Conservation (phyloP, 1,140 invertebrate species). For the Thaumetopoea pityocampa region DNA sequence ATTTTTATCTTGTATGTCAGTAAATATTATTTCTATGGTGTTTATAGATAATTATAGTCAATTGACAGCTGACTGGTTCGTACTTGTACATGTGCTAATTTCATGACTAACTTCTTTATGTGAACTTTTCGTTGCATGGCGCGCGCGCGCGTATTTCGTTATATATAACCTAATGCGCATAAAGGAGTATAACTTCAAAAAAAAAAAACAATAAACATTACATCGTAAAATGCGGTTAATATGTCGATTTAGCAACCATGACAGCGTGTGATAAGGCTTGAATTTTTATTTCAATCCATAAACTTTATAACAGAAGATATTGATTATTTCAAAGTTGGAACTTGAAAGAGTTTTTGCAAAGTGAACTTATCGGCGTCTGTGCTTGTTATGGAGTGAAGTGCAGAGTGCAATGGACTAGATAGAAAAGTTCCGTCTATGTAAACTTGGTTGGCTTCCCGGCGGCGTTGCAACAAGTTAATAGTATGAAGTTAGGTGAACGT, state of each 20-base stretch:
- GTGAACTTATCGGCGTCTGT: conserved; percentile 4
- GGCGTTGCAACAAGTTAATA: conserved; percentile 22
- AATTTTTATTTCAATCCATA: neutral
- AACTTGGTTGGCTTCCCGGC: conserved; percentile 6
- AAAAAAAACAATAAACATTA: too few relatives aligned
- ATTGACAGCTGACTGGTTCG: too few relatives aligned
- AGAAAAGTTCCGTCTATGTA: conserved; percentile 15
- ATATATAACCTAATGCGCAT: too few relatives aligned
- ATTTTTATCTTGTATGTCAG: too few relatives aligned
- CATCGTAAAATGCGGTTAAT: too few relatives aligned
- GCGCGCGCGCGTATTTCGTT: too few relatives aligned
- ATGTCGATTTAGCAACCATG: neutral
- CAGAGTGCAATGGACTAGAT: conserved; percentile 16
- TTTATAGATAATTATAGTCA: too few relatives aligned
- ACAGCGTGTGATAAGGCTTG: neutral
- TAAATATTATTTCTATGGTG: too few relatives aligned
- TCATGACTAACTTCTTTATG: too few relatives aligned
- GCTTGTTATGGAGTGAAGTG: conserved; percentile 13
- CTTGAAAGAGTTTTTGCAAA: conserved; percentile 7
- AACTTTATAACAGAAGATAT: conserved; percentile 6
- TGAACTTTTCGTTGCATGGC: too few relatives aligned
- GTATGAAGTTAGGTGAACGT: conserved; percentile 4
- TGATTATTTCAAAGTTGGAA: conserved; percentile 7
- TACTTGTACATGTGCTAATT: too few relatives aligned
- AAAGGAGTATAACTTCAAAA: too few relatives aligned